phyloP scores from a whole-genome alignment of 2,888 invertebrate genomes.

The Tinea trinotella region DNA sequence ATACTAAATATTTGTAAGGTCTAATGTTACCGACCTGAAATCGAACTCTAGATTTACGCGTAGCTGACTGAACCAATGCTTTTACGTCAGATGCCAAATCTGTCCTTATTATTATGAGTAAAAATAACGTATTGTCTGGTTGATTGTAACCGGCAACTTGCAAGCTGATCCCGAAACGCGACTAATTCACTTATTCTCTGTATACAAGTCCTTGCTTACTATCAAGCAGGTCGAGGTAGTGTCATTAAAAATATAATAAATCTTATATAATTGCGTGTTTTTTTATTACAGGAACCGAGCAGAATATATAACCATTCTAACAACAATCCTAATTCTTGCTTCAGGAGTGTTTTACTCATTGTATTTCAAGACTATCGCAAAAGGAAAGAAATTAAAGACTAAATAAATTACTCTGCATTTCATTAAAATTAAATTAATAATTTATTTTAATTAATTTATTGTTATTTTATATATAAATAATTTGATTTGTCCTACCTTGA shows the following conservation, averaged over 20 bases:
- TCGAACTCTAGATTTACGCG: no score
- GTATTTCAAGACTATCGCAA: slow-evolving; percentile 44
- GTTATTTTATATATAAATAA: no score
- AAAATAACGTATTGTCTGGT: no score
- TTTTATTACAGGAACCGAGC: slow-evolving; percentile 67
- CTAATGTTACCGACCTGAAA: no score
- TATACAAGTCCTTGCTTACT: not conserved
- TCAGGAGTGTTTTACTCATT: slow-evolving; percentile 68
- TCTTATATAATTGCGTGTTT: not conserved
- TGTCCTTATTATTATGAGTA: no score
- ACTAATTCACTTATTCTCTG: no score
- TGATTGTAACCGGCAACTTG: no score
- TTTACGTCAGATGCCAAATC: no score
- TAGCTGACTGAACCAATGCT: no score
- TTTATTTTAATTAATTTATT: not conserved
- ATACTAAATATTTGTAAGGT: no score
- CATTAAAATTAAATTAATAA: not conserved
- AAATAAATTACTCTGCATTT: slow-evolving; percentile 30
- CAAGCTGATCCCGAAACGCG: no score
- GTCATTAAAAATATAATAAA: not conserved
- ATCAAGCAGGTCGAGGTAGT: not conserved
- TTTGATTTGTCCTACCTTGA: not conserved
- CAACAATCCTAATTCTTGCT: slow-evolving; percentile 70
- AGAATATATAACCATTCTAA: slow-evolving; percentile 76
- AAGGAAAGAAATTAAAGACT: slow-evolving; percentile 37